A percentile compares a stretch with the other conserved stretches of the same genome.
Evolutionary conservation across 2,888 invertebrate species (phyloP).

Genomic region (Drosophila quinaria): DNA sequence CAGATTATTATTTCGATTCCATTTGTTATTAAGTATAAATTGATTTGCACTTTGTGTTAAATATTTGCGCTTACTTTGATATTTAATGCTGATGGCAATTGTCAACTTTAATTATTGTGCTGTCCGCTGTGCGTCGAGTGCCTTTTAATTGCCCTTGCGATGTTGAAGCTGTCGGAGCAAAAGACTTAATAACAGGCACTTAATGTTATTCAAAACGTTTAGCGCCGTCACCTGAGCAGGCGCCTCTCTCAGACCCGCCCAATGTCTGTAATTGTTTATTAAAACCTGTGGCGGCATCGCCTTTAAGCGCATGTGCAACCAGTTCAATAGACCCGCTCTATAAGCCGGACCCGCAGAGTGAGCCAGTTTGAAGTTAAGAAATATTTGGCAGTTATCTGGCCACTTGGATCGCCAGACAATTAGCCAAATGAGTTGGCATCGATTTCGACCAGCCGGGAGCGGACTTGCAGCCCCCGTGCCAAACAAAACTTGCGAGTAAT

Average conservation of each 20-base stretch:
- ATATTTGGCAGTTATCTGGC: constrained; percentile 56
- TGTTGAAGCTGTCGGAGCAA: constrained; percentile 16
- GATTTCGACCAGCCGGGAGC: constrained; percentile 24
- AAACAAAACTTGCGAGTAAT: constrained; percentile 58
- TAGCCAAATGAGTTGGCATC: constrained; percentile 73
- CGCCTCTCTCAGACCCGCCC: constrained; percentile 56
- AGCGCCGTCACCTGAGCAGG: constrained; percentile 72
- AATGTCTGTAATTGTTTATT: constrained; percentile 42
- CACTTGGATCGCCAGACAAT: constrained; percentile 68
- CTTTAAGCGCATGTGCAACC: constrained; percentile 66
- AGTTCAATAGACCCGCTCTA: constrained; percentile 22
- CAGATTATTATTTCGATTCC: constrained; percentile 7
- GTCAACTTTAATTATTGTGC: constrained; percentile 28
- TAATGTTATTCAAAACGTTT: constrained; percentile 64
- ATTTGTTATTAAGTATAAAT: constrained; percentile 1
- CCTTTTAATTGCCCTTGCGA: constrained; percentile 62
- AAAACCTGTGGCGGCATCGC: constrained; percentile 7
- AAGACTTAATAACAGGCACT: constrained; percentile 60
- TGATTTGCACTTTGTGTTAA: constrained; percentile 4
- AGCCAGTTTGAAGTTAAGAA: constrained; percentile 6
- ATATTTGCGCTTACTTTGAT: background rate
- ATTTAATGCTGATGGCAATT: constrained; percentile 1
- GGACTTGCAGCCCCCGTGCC: constrained; percentile 46
- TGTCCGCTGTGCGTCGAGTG: constrained; percentile 34
- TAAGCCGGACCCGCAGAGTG: background rate